Conservation (phyloP, 2,888 invertebrate species). For the Teleogryllus oceanicus region DNA sequence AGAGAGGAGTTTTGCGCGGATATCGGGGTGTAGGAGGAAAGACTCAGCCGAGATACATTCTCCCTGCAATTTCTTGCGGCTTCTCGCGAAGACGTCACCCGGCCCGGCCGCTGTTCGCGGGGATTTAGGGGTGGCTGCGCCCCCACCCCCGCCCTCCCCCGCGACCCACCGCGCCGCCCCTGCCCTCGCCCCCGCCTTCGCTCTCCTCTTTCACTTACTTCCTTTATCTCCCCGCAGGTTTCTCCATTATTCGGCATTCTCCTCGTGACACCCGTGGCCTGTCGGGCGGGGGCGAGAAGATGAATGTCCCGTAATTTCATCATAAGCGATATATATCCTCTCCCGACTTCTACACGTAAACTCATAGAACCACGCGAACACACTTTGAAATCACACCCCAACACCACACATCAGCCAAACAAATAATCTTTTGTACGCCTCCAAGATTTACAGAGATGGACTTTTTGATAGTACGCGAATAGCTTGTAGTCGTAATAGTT, state of each 20-base stretch:
- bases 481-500: conserved; percentile 4
- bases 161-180: neutral
- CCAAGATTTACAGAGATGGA: conserved; percentile 34
- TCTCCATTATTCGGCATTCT: conserved; percentile 18
- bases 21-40: no score
- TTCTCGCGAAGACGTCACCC: no score
- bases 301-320: conserved; percentile 30
- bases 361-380: conserved; percentile 3
- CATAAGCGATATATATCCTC: conserved; percentile 26
- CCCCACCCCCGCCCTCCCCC: neutral
- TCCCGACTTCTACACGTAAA: conserved; percentile 11
- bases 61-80: no score
- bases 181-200: neutral
- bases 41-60: no score
- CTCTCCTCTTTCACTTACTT: conserved; percentile 3
- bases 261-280: neutral
- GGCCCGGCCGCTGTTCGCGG: no score
- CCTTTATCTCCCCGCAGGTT: neutral
- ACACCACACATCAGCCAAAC: neutral
- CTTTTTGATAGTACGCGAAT: conserved; percentile 29
- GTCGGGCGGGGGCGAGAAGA: conserved; percentile 23
- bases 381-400: conserved; percentile 9
- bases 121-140: no score
- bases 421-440: conserved; percentile 29
- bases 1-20: no score